These are phyloP conservation scores for Caenorhabditis becei DNA, from an alignment of 2,888 invertebrate species.

Conservation along the genomic window DNA sequence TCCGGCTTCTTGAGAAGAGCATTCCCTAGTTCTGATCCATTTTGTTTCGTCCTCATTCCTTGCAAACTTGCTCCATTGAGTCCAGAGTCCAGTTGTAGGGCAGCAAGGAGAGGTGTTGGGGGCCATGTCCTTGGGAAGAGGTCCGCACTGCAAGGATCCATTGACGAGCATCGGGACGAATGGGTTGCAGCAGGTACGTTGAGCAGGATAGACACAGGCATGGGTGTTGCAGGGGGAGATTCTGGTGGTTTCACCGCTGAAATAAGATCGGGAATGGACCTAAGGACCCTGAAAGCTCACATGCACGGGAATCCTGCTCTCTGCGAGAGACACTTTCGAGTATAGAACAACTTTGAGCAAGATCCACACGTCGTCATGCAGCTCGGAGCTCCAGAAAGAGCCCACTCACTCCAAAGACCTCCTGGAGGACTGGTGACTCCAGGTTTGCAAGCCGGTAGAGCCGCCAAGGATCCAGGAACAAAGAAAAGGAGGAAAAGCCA, in stretches of 20 bases:
- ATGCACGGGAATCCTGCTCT: conserved; percentile 17
- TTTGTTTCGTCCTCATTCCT: neutral
- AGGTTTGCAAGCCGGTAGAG: neutral
- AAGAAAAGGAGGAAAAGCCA: too few relatives aligned
- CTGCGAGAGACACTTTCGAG: conserved; percentile 12
- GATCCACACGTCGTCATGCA: conserved; percentile 25
- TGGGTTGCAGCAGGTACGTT: too few relatives aligned
- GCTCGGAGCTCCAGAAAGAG: neutral
- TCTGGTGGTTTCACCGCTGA: too few relatives aligned
- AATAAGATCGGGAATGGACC: too few relatives aligned
- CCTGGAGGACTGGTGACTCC: conserved; percentile 6
- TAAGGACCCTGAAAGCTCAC: too few relatives aligned
- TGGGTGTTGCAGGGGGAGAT: neutral
- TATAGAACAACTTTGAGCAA: conserved; percentile 16
- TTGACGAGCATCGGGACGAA: neutral
- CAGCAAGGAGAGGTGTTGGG: neutral
- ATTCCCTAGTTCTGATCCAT: conserved; percentile 16
- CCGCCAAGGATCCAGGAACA: too few relatives aligned
- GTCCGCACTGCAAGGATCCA: neutral
- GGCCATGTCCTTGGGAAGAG: neutral
- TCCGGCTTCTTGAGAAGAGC: neutral
- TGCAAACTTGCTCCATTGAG: neutral
- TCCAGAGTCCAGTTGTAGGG: conserved; percentile 8
- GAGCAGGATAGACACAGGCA: too few relatives aligned
- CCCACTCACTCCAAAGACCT: conserved; percentile 36